These are phyloP conservation scores for Doryteuthis pealeii DNA, from an alignment of 1,140 invertebrate species.

Conservation along the genomic window DNA sequence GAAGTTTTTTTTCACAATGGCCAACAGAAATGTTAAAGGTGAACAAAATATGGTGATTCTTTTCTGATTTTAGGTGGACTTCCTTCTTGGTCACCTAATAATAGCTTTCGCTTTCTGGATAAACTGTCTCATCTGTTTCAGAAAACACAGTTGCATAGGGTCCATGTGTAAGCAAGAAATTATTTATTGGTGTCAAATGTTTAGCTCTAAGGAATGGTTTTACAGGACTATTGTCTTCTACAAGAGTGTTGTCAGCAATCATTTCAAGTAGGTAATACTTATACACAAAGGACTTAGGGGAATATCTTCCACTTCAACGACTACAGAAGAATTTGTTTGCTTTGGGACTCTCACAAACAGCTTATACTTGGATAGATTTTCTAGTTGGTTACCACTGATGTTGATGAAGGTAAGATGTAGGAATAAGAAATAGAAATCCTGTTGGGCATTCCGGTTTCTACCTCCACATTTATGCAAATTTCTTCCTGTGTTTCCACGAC, in stretches of 20 bases:
- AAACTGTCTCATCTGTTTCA: conserved; percentile 41
- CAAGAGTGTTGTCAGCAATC: conserved; percentile 66
- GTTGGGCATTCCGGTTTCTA: too few species aligned
- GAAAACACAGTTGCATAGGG: conserved; percentile 79
- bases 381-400: too few species aligned
- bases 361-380: too few species aligned
- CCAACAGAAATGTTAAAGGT: conserved; percentile 90
- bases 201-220: conserved; percentile 70
- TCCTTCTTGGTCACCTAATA: conserved; percentile 50
- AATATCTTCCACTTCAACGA: conserved; percentile 85
- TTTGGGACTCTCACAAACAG: too few species aligned
- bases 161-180: conserved; percentile 89
- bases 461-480: too few species aligned
- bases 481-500: too few species aligned
- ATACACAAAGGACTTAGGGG: conserved; percentile 76
- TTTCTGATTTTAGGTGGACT: conserved; percentile 66
- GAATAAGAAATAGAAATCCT: too few species aligned
- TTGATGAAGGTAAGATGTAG: too few species aligned
- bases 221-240: conserved; percentile 72
- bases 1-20: conserved; percentile 93
- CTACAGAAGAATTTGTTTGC: conserved; percentile 66
- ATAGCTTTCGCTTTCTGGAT: conserved; percentile 53
- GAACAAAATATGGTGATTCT: conserved; percentile 91
- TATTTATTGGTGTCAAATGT: conserved; percentile 84
- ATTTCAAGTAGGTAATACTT: conserved; percentile 84